Percentiles rank a stretch among this genome's conserved stretches.
Conservation (phyloP, 2,888 invertebrate species). For the Eupithecia subumbrata region DNA sequence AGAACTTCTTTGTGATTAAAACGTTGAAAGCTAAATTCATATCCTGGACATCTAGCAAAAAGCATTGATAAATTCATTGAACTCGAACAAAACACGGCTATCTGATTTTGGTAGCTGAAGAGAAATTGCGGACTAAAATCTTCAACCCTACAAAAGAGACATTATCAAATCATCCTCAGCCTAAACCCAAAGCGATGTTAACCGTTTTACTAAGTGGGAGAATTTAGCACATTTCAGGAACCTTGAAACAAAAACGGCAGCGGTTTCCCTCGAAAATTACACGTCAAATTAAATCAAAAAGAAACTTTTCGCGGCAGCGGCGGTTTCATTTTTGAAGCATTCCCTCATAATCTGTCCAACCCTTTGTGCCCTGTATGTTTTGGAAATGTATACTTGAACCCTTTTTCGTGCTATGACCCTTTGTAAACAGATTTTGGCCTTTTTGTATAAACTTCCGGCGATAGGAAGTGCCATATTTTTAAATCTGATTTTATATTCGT, state of each 20-base stretch:
- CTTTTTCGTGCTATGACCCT: conserved; percentile 33
- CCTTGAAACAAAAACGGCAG: conserved; percentile 17
- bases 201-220: conserved; percentile 5
- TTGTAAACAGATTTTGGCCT: conserved; percentile 27
- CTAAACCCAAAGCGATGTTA: conserved; percentile 1
- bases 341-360: conserved; percentile 38
- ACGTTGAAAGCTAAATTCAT: background rate
- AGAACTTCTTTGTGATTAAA: background rate
- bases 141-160: background rate
- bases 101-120: background rate
- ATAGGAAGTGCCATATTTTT: conserved; percentile 4
- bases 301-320: conserved; percentile 35
- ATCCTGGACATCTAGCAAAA: background rate
- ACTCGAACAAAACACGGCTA: background rate
- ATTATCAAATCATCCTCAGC: conserved; percentile 2
- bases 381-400: conserved; percentile 32
- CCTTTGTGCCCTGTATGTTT: conserved; percentile 38
- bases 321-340: conserved; percentile 45
- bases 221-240: background rate
- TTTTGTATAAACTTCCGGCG: conserved; percentile 21
- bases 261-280: conserved; percentile 26
- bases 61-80: background rate
- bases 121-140: background rate
- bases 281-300: conserved; percentile 42
- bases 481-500: conserved; percentile 2